A percentile compares a stretch with the other conserved stretches of the same genome.
Conservation (phyloP, 2,888 invertebrate species). For the Machimus atricapillus region DNA sequence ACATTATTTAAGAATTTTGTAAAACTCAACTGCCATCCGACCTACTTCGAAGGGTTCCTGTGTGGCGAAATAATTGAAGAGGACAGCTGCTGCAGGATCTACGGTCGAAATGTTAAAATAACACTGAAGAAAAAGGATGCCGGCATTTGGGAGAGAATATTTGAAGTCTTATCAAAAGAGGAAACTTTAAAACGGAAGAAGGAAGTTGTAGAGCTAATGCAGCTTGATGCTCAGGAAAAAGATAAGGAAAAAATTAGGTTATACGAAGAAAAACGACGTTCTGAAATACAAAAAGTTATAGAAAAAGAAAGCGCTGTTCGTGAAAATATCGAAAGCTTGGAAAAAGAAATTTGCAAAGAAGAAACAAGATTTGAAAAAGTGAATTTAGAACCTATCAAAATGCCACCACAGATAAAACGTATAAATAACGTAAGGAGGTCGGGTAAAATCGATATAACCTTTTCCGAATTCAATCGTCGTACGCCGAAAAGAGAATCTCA, state of each 20-base stretch:
- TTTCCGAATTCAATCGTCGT: slow-evolving; percentile 53
- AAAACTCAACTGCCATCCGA: slow-evolving; percentile 60
- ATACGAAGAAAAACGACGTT: slow-evolving; percentile 56
- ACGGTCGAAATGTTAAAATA: slow-evolving; percentile 56
- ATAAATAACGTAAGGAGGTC: slow-evolving; percentile 53
- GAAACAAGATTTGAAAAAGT: not conserved
- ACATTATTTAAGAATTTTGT: slow-evolving; percentile 58
- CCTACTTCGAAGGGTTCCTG: slow-evolving; percentile 60
- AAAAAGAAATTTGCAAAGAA: slow-evolving; percentile 51
- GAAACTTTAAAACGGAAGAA: slow-evolving; percentile 55
- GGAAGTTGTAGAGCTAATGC: slow-evolving; percentile 57
- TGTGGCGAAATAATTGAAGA: slow-evolving; percentile 58
- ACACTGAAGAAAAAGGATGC: slow-evolving; percentile 56
- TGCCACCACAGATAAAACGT: not conserved
- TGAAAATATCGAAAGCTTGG: slow-evolving; percentile 57
- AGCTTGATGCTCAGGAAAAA: slow-evolving; percentile 56
- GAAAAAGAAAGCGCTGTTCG: slow-evolving; percentile 56
- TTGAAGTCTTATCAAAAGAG: slow-evolving; percentile 56
- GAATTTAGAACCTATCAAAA: not conserved
- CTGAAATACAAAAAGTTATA: slow-evolving; percentile 57
- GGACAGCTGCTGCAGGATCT: slow-evolving; percentile 57
- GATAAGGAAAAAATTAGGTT: slow-evolving; percentile 56
- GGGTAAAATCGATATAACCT: slow-evolving; percentile 57
- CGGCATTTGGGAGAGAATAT: slow-evolving; percentile 59
- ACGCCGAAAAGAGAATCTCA: slow-evolving; percentile 60